Evolutionary conservation across 2,888 invertebrate genomes (phyloP).

Genomic region (Apotomis capreana): DNA sequence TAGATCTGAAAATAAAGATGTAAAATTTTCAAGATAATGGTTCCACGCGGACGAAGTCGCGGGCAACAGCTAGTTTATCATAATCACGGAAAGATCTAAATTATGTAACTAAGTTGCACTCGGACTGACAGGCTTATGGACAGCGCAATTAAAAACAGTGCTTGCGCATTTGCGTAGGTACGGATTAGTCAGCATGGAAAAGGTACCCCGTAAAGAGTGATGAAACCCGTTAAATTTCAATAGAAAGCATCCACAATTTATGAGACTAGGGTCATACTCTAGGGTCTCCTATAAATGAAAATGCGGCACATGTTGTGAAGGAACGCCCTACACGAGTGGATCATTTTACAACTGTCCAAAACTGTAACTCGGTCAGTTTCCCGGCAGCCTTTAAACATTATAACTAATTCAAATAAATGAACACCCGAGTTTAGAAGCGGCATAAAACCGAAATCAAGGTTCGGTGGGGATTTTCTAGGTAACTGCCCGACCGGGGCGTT

Average conservation of each 20-base stretch:
- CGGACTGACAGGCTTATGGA: no score
- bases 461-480: conserved; percentile 62
- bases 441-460: conserved; percentile 70
- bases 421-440: conserved; percentile 61
- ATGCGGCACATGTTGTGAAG: neutral
- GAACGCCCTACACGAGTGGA: conserved; percentile 1
- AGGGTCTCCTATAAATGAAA: neutral
- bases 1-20: no score
- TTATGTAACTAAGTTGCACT: no score
- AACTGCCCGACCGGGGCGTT: conserved; percentile 59
- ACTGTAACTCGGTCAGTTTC: conserved; percentile 31
- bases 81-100: no score
- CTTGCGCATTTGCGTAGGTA: no score
- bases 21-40: no score
- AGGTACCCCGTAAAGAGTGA: no score
- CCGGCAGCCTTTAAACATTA: conserved; percentile 42
- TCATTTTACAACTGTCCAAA: conserved; percentile 29
- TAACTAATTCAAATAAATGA: conserved; percentile 65
- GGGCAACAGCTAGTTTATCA: no score
- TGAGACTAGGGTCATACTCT: neutral
- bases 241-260: neutral
- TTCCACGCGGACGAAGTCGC: no score
- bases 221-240: no score
- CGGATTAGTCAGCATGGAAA: no score
- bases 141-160: no score